These are phyloP conservation scores for Allolobophora icterica DNA, from an alignment of 2,888 invertebrate species.

Conservation along the genomic window DNA sequence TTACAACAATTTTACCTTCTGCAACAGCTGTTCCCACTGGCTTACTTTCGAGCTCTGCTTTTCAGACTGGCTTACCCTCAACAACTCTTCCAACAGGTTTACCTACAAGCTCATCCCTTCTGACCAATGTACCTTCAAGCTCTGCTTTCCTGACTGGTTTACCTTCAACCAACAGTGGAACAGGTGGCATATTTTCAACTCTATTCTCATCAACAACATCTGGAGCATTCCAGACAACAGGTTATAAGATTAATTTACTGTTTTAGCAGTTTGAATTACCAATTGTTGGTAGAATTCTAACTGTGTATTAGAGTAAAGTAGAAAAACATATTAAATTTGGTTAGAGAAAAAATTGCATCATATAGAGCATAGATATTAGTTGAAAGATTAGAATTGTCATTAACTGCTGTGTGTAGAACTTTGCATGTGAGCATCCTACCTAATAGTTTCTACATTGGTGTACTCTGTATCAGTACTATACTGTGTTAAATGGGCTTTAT, in stretches of 20 bases:
- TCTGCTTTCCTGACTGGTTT: background rate
- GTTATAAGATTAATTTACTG: conserved; percentile 6
- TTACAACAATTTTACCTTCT: background rate
- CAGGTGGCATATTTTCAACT: background rate
- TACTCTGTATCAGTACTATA: background rate
- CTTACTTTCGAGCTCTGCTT: background rate
- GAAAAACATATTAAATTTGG: too few relatives aligned
- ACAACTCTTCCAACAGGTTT: background rate
- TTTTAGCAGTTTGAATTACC: background rate
- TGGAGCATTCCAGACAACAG: conserved; percentile 2
- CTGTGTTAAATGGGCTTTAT: background rate
- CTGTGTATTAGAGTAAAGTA: too few relatives aligned
- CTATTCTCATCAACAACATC: background rate
- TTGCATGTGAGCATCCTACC: too few relatives aligned
- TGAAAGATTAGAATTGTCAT: too few relatives aligned
- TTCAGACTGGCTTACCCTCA: background rate
- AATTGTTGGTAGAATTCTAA: background rate
- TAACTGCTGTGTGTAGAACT: too few relatives aligned
- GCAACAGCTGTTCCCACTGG: background rate
- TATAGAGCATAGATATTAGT: too few relatives aligned
- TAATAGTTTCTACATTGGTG: background rate
- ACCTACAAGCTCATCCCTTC: background rate
- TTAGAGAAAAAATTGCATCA: too few relatives aligned
- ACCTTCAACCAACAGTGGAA: background rate
- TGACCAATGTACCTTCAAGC: background rate